phyloP scores from a whole-genome alignment of 2,113 vertebrate species.

The Etheostoma spectabile region DNA sequence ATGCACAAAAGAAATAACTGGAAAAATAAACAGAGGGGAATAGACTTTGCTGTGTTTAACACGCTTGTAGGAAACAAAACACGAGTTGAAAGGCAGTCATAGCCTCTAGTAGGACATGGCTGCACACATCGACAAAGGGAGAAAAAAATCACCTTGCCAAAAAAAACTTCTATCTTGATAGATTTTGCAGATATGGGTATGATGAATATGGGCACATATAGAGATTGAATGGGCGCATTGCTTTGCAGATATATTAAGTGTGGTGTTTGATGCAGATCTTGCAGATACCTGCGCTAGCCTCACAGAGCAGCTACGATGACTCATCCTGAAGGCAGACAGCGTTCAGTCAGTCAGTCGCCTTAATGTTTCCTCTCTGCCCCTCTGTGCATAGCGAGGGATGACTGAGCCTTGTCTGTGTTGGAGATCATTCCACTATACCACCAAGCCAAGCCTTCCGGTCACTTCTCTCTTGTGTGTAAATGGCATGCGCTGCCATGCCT shows the following conservation, averaged over 20 bases:
- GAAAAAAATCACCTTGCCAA: constrained; percentile 53
- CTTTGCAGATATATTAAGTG: constrained; percentile 38
- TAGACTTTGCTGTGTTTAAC: constrained; percentile 23
- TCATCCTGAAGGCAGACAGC: constrained; percentile 73
- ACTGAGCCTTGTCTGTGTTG: constrained; percentile 77
- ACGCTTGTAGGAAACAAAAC: not conserved
- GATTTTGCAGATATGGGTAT: constrained; percentile 48
- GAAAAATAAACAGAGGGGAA: constrained; percentile 3
- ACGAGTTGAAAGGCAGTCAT: not conserved
- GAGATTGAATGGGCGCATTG: constrained; percentile 5
- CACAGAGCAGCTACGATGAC: constrained; percentile 72
- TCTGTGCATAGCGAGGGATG: constrained; percentile 73
- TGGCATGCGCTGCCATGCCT: constrained; percentile 26
- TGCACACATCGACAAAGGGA: constrained; percentile 3
- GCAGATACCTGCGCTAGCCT: constrained; percentile 48
- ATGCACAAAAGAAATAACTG: constrained; percentile 9
- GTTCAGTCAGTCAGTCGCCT: constrained; percentile 77
- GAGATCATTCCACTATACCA: constrained; percentile 64
- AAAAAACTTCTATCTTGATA: constrained; percentile 51
- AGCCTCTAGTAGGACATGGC: not conserved
- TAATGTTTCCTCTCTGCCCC: constrained; percentile 75
- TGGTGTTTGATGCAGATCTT: constrained; percentile 35
- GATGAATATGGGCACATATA: not conserved
- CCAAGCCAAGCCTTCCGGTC: constrained; percentile 36
- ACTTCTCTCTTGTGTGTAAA: constrained; percentile 19